These are phyloP conservation scores for Rhynchomys soricoides DNA, from an alignment of 2,113 vertebrate species.

Conservation along the genomic window DNA sequence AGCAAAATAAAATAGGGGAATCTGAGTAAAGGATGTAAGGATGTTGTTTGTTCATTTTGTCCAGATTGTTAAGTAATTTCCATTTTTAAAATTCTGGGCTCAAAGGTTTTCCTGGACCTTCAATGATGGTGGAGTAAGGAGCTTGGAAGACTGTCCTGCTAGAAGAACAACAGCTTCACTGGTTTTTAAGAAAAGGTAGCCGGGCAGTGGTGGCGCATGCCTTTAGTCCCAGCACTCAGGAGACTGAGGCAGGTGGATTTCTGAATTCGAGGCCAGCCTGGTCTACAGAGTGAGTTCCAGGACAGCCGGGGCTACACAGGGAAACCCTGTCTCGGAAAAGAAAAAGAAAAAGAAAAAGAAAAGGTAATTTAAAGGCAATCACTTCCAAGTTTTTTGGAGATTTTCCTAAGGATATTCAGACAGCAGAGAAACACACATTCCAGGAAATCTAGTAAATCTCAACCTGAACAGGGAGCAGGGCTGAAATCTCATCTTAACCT, in stretches of 20 bases:
- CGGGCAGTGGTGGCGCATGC: no score
- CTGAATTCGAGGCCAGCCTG: no score
- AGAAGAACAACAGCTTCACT: constrained; percentile 34
- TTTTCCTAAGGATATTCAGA: not conserved
- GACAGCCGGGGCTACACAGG: no score
- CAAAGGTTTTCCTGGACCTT: constrained; percentile 11
- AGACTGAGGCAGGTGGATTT: no score
- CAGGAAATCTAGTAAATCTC: constrained; percentile 48
- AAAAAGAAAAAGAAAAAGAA: not conserved
- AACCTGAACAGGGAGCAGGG: not conserved
- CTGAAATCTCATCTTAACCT: not conserved
- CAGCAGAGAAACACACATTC: constrained; percentile 28
- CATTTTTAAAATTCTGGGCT: not conserved
- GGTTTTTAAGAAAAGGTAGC: not conserved
- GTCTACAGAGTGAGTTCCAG: no score
- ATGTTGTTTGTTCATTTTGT: not conserved
- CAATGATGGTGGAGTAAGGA: constrained; percentile 4
- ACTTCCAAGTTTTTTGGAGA: constrained; percentile 16
- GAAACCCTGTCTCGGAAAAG: no score
- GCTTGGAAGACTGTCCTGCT: not conserved
- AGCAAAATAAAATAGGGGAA: constrained; percentile 38
- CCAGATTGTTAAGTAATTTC: constrained; percentile 52
- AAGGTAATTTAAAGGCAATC: constrained; percentile 58
- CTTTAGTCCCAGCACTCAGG: no score
- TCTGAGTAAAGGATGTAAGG: not conserved